Evolutionary conservation across 2,113 vertebrate species (phyloP).

Genomic region (Larimichthys crocea): DNA sequence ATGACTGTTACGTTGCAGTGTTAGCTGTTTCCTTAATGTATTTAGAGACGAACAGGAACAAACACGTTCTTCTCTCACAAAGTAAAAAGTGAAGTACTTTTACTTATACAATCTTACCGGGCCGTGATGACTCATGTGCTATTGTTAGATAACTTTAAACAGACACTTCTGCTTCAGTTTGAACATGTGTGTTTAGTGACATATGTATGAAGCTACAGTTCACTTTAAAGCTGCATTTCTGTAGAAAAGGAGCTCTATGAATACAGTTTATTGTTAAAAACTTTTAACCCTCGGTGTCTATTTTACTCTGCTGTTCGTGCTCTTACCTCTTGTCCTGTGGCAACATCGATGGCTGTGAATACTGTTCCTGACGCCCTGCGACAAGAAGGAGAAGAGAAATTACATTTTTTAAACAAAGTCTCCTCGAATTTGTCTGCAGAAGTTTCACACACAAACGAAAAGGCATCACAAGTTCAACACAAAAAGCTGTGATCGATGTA

Average conservation of each 20-base stretch:
- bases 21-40: no score
- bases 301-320: neutral
- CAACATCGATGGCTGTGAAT: conserved; percentile 97
- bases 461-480: neutral
- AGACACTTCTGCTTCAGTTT: neutral
- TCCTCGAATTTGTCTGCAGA: neutral
- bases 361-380: conserved; percentile 97
- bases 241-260: neutral
- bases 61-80: neutral
- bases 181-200: no score
- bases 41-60: neutral
- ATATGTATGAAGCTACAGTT: neutral
- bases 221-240: neutral
- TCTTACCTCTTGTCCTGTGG: conserved; percentile 95
- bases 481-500: neutral
- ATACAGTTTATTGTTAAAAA: neutral
- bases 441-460: neutral
- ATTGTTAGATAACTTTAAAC: neutral
- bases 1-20: neutral
- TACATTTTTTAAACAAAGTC: conserved; percentile 1
- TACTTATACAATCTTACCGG: neutral
- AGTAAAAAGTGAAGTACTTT: neutral
- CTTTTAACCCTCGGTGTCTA: neutral
- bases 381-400: conserved; percentile 46
- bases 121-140: neutral